Percentiles rank a stretch among this genome's conserved stretches.
Evolutionary conservation across 2,888 invertebrate species (phyloP).

Genomic region (Zootermopsis nevadensis): DNA sequence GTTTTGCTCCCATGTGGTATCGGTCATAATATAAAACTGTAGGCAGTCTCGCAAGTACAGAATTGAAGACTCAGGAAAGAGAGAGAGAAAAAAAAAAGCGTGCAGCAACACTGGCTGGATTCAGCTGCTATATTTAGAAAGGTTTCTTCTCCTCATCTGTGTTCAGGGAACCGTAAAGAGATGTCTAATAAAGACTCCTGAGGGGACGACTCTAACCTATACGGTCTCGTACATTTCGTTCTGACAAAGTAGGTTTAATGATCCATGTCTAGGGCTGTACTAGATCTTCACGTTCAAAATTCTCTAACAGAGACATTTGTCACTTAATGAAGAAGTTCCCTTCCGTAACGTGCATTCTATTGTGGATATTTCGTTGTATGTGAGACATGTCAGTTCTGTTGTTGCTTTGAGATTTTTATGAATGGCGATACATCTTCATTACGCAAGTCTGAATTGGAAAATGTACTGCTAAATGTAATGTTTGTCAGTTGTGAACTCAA

Average conservation of each 20-base stretch:
- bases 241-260: slow-evolving; percentile 9
- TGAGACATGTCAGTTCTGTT: neutral
- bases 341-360: neutral
- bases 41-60: neutral
- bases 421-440: too few relatives aligned
- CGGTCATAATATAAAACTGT: neutral
- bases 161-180: slow-evolving; percentile 24
- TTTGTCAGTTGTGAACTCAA: too few relatives aligned
- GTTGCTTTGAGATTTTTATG: neutral
- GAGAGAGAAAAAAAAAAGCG: neutral
- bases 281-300: neutral
- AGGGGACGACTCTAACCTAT: neutral
- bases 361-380: neutral
- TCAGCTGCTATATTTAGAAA: neutral
- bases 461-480: too few relatives aligned
- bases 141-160: slow-evolving; percentile 14
- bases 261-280: slow-evolving; percentile 1
- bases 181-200: slow-evolving; percentile 18
- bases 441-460: too few relatives aligned
- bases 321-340: slow-evolving; percentile 17
- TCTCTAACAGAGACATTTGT: slow-evolving; percentile 18
- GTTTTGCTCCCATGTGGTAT: neutral
- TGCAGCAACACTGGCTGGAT: neutral
- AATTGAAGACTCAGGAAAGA: neutral
- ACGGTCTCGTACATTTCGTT: neutral